Base-by-base conservation (phyloP, 2,888 invertebrate genomes). In the Salpingus planirostris region DNA sequence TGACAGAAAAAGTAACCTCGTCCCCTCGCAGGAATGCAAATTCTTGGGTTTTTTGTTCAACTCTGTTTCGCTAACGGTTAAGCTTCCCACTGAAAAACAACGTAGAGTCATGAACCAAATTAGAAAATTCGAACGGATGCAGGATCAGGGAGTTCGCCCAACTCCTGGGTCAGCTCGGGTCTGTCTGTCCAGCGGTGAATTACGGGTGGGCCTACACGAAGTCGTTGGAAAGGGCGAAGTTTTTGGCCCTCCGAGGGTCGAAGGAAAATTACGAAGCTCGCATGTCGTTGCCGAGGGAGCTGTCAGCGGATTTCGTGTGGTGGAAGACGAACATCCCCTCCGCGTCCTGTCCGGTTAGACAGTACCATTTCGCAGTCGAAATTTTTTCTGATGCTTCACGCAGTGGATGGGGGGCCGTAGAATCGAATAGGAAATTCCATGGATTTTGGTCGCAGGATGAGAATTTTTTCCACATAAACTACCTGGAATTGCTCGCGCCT, bases 181-280 rank as follows among this genome's bases (percentile, higher is more conserved):
- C 49, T 5, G 32, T 31, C 3, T 43, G 42, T 21, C 47, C 43
- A 3, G 43, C 48, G 4, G 36, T 44, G 3, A 35, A 36, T 24
- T 51, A 47, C 25, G 37, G 47, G 1, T 18, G 39, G 24, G 2
- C 29, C 7, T 29, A 37, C 14, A 25, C 21, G 12, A 38, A 38
- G 14, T 10, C n/a, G 6, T 29, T 40, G 25, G 39, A 35, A 27
- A 26, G 27, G 27, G 23, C 23, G 5, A 23, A 23, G 10, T 23
- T 7, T 11, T 23, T 23, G 11, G 23, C 23, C 11, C 23, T 36
- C 8, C 14, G 11, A 11, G 12, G 7, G 7, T 21, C 24, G 11
- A 24, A 24, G 11, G 24, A 21, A 2, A 25, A 29, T 22, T 36
- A 33, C 12, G 14, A 36, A 23, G 24, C 11, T n/a, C 7, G 2